These are phyloP conservation scores for Limnephilus lunatus DNA, from an alignment of 2,888 invertebrate species.

Conservation along the genomic window DNA sequence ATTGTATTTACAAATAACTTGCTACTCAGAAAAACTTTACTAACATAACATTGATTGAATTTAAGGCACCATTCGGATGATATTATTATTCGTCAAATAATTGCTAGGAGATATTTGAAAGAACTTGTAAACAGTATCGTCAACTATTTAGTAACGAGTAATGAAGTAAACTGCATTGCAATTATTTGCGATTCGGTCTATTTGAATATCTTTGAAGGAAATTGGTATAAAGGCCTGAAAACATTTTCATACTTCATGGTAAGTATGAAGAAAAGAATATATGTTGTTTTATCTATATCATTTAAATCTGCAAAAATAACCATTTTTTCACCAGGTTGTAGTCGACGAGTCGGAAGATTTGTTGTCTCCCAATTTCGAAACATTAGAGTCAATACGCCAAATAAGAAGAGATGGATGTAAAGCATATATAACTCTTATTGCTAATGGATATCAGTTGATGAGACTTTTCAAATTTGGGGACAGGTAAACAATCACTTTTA, in stretches of 20 bases:
- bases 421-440: constrained; percentile 82
- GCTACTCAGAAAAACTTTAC: not conserved
- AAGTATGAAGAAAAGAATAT: constrained; percentile 56
- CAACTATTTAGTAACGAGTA: constrained; percentile 68
- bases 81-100: constrained; percentile 16
- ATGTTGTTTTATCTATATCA: not conserved
- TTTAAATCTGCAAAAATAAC: not conserved
- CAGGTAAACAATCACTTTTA: constrained; percentile 72
- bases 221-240: constrained; percentile 73
- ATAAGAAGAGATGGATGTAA: constrained; percentile 83
- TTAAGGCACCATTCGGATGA: not conserved
- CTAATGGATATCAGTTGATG: constrained; percentile 84
- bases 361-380: constrained; percentile 79
- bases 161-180: constrained; percentile 75
- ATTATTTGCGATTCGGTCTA: constrained; percentile 77
- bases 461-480: constrained; percentile 84
- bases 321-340: constrained; percentile 73
- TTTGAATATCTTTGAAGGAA: constrained; percentile 75
- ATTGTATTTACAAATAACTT: not conserved
- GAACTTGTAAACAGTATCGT: constrained; percentile 71
- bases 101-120: constrained; percentile 70
- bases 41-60: not conserved
- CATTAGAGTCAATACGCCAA: constrained; percentile 77
- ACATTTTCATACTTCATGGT: constrained; percentile 78
- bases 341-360: constrained; percentile 82